Percentiles rank a stretch among this genome's conserved stretches.
phyloP scores from a whole-genome alignment of 2,113 vertebrate species.

The Micronisus gabar region DNA sequence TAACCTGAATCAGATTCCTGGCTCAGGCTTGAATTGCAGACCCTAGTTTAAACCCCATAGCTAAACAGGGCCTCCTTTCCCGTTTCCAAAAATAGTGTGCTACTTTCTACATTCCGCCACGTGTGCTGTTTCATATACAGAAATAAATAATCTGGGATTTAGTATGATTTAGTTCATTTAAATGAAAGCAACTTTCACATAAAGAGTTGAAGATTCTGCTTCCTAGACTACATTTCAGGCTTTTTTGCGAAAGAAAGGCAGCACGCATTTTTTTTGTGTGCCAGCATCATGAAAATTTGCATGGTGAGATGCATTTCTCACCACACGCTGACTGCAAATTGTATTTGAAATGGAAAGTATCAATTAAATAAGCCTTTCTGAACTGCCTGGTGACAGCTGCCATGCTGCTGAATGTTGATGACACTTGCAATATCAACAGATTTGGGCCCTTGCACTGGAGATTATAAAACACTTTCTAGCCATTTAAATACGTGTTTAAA shows the following conservation, averaged over 20 bases:
- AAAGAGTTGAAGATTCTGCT: neutral
- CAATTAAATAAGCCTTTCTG: constrained; percentile 66
- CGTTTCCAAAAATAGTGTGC: neutral
- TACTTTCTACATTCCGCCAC: neutral
- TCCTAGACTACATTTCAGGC: neutral
- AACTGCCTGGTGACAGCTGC: constrained; percentile 50
- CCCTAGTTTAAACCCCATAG: neutral
- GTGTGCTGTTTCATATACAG: neutral
- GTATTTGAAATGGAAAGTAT: constrained; percentile 65
- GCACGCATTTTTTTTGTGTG: neutral
- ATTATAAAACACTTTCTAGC: constrained; percentile 20
- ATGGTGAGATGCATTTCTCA: constrained; percentile 65
- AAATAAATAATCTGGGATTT: constrained; percentile 22
- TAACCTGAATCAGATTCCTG: neutral
- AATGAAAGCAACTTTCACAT: neutral
- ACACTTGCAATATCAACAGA: constrained; percentile 43
- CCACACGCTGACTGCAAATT: constrained; percentile 53
- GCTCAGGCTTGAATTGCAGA: neutral
- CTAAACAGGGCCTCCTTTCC: neutral
- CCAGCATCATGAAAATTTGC: constrained; percentile 37
- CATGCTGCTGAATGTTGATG: constrained; percentile 28
- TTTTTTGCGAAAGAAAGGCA: neutral
- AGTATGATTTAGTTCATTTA: neutral
- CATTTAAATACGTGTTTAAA: constrained; percentile 11
- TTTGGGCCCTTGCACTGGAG: constrained; percentile 3